Conservation (phyloP, 2,113 vertebrate genomes). For the Diglossa brunneiventris region DNA sequence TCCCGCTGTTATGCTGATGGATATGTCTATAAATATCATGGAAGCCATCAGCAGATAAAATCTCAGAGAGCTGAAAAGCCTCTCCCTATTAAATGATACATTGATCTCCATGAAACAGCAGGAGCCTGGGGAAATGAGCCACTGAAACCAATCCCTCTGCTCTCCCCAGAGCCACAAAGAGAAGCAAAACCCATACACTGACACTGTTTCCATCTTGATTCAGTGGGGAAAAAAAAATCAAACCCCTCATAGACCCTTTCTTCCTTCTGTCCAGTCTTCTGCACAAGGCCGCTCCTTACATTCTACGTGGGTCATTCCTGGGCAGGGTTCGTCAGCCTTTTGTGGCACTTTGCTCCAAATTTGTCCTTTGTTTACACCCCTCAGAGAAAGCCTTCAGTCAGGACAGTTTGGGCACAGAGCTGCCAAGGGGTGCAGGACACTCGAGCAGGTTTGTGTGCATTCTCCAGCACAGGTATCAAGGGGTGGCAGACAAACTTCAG, state of each 20-base stretch:
- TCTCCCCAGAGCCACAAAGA: neutral
- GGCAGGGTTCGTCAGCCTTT: neutral
- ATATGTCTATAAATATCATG: conserved; percentile 49
- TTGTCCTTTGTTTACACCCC: neutral
- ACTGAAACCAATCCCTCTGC: neutral
- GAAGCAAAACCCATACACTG: neutral
- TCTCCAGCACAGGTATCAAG: neutral
- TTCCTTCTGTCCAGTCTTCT: neutral
- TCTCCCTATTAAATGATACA: conserved; percentile 45
- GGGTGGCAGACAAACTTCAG: neutral
- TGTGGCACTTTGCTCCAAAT: neutral
- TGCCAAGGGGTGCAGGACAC: neutral
- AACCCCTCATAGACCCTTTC: neutral
- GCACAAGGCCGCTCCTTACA: neutral
- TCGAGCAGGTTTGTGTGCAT: fast-evolving
- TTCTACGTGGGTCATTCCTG: neutral
- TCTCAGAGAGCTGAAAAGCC: neutral
- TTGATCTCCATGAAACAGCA: conserved; percentile 14
- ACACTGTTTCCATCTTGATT: neutral
- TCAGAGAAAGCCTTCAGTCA: neutral
- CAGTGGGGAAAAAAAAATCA: neutral
- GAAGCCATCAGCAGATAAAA: conserved; percentile 36
- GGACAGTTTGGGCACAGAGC: neutral
- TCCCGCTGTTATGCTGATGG: conserved; percentile 17
- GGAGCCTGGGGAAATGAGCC: neutral